Conservation (phyloP, 2,888 invertebrate species). For the Gastrophysa polygoni region DNA sequence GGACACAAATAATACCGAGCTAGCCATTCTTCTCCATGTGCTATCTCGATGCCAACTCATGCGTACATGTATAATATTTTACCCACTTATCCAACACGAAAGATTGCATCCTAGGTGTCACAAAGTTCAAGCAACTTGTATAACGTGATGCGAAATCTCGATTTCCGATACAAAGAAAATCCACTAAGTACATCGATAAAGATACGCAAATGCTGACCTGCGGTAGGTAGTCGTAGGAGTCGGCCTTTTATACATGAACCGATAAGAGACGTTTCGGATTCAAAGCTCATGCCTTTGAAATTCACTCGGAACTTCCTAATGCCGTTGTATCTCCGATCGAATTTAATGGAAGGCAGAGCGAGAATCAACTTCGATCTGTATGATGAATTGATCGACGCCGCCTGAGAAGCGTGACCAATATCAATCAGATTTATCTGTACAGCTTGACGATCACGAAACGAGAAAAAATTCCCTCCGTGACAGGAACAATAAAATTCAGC, state of each 20-base stretch:
- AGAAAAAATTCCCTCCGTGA: conserved; percentile 11
- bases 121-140: background rate
- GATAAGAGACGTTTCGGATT: background rate
- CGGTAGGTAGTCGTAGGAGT: conserved; percentile 12
- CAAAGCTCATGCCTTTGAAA: background rate
- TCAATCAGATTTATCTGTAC: conserved; percentile 5
- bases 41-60: background rate
- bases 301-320: background rate
- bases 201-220: conserved; percentile 9
- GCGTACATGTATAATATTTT: background rate
- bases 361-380: background rate
- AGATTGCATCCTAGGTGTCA: background rate
- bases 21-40: too few species aligned
- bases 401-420: conserved; percentile 13
- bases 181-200: background rate
- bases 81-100: background rate
- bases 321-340: background rate
- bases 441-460: background rate
- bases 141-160: background rate
- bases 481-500: conserved; percentile 10
- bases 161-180: background rate
- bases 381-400: background rate
- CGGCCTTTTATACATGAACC: background rate
- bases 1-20: too few species aligned
- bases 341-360: background rate